phyloP scores from a whole-genome alignment of 35 echinoderm and acorn worm species.

The Diadema setosum region DNA sequence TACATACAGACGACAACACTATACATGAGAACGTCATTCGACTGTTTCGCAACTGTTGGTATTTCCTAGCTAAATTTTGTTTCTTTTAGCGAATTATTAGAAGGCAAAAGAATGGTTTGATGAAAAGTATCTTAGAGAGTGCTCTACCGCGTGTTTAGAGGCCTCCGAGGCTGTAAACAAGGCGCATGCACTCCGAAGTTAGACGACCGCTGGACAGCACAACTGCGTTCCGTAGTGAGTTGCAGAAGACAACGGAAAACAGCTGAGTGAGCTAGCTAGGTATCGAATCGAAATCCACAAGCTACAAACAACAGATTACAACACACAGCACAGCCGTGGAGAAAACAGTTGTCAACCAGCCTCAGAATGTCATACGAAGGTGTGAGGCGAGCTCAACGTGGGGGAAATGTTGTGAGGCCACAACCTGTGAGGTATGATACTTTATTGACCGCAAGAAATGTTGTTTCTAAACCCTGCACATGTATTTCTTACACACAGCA shows the following conservation, averaged over 20 bases:
- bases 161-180: background rate
- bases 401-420: background rate
- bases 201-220: too few species aligned
- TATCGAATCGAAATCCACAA: background rate
- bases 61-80: background rate
- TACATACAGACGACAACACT: constrained; percentile 24
- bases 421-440: background rate
- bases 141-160: background rate
- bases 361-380: constrained; percentile 14
- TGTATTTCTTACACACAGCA: too few species aligned
- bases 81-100: background rate
- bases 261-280: background rate
- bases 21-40: background rate
- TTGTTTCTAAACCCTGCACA: too few species aligned
- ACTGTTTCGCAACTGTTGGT: background rate
- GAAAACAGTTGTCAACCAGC: too few species aligned
- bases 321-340: too few species aligned
- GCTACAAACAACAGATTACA: background rate
- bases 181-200: background rate
- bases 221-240: background rate
- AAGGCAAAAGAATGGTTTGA: background rate
- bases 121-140: background rate
- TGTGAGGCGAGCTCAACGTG: background rate
- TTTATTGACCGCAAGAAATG: too few species aligned
- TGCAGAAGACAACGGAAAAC: background rate